These are phyloP conservation scores for Caenorhabditis sulstoni DNA, from an alignment of 2,888 invertebrate species.

Conservation along the genomic window DNA sequence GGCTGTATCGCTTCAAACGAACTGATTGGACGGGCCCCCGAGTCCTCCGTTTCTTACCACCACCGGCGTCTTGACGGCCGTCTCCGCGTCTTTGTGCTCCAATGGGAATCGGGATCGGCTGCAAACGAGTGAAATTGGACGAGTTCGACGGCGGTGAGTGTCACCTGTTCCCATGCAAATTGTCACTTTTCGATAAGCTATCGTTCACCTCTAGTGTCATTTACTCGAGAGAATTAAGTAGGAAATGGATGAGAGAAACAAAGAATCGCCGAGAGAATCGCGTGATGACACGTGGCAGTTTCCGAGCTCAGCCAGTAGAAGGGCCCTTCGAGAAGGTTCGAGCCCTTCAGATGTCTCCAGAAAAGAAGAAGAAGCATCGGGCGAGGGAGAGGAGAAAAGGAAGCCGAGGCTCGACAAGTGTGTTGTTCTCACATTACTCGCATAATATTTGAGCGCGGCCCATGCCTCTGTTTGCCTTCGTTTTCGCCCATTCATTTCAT, in stretches of 20 bases:
- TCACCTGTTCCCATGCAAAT: constrained; percentile 38
- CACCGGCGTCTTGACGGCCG: constrained; percentile 9
- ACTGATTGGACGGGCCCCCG: too few species aligned
- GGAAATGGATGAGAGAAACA: constrained; percentile 5
- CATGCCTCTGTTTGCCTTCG: constrained; percentile 7
- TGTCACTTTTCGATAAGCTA: constrained; percentile 45
- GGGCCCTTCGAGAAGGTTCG: too few species aligned
- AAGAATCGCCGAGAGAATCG: too few species aligned
- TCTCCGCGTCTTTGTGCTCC: constrained; percentile 7
- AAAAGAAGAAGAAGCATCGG: too few species aligned
- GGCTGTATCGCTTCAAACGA: constrained; percentile 39
- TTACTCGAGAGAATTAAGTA: constrained; percentile 14
- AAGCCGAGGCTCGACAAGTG: background rate
- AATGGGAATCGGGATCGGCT: constrained; percentile 23
- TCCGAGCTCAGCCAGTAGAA: background rate
- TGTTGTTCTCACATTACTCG: constrained; percentile 26
- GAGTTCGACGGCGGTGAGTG: background rate
- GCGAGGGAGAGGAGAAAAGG: too few species aligned
- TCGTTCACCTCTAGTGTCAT: constrained; percentile 52
- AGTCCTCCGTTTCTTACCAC: constrained; percentile 3
- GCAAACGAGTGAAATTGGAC: background rate
- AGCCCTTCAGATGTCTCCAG: too few species aligned
- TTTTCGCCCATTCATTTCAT: background rate
- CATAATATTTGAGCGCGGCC: constrained; percentile 27
- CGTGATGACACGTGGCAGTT: too few species aligned